phyloP scores from a whole-genome alignment of 2,113 vertebrate genomes.

The Cyphomyrus discorhynchus region DNA sequence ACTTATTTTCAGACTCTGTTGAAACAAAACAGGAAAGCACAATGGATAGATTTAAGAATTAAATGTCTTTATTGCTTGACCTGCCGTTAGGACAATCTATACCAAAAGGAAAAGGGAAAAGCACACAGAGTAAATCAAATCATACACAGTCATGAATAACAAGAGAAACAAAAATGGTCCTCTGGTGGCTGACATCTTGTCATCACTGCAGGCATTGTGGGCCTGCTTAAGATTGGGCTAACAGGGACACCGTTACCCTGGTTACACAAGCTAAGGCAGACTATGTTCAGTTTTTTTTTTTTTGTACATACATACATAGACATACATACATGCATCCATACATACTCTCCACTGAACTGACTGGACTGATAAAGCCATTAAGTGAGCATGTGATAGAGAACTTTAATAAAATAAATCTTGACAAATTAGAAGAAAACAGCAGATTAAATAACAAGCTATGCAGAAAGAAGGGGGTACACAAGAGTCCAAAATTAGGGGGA shows the following conservation, averaged over 20 bases:
- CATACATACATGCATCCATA: slow-evolving; percentile 55
- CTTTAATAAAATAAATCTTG: not conserved
- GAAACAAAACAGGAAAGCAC: not conserved
- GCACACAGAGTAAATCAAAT: slow-evolving; percentile 86
- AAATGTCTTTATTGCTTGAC: slow-evolving; percentile 94
- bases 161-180: slow-evolving; percentile 86
- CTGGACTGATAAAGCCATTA: slow-evolving; percentile 5
- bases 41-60: slow-evolving; percentile 27
- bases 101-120: slow-evolving; percentile 86
- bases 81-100: slow-evolving; percentile 91
- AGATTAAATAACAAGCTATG: slow-evolving; percentile 63
- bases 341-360: slow-evolving; percentile 59
- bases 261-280: slow-evolving; percentile 78
- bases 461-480: slow-evolving; percentile 23
- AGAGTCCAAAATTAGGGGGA: not conserved
- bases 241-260: slow-evolving; percentile 67
- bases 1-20: not conserved
- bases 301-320: slow-evolving; percentile 59
- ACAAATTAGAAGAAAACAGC: slow-evolving; percentile 38
- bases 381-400: not conserved
- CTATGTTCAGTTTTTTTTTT: slow-evolving; percentile 38
- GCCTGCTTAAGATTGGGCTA: slow-evolving; percentile 62
- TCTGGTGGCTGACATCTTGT: slow-evolving; percentile 69
- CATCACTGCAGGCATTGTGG: slow-evolving; percentile 58
- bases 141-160: slow-evolving; percentile 70